Percentiles rank a stretch among this genome's conserved stretches.
Evolutionary conservation across 92 coral and sea anemone species (phyloP).

Genomic region (Virgularia gustaviana): DNA sequence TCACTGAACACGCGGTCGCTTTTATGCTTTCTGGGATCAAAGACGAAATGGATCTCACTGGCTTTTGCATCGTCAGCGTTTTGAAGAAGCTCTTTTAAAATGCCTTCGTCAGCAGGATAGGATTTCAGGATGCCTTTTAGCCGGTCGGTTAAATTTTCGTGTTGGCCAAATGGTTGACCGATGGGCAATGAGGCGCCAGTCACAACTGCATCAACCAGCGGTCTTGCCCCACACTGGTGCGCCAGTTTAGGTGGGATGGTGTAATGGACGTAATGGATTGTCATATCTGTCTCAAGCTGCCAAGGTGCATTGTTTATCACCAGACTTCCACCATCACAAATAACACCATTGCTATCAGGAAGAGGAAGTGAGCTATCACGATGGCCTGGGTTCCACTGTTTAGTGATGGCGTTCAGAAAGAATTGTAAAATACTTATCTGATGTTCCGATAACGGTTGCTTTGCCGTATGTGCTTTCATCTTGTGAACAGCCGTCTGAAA

Average conservation of each 20-base stretch:
- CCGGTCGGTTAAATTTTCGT: slow-evolving; percentile 76
- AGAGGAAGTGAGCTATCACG: slow-evolving; percentile 50
- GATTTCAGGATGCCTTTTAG: slow-evolving; percentile 62
- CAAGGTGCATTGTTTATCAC: slow-evolving; percentile 83
- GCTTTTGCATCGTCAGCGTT: slow-evolving; percentile 93
- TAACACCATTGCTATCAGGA: slow-evolving; percentile 52
- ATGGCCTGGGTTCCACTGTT: too few species aligned
- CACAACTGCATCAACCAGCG: slow-evolving; percentile 57
- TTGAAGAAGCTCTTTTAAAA: slow-evolving; percentile 85
- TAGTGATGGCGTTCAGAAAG: slow-evolving; percentile 13
- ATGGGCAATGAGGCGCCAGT: slow-evolving; percentile 57
- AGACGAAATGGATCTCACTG: slow-evolving; percentile 74
- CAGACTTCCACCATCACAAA: slow-evolving; percentile 53
- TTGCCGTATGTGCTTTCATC: slow-evolving; percentile 23
- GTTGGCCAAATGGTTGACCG: slow-evolving; percentile 77
- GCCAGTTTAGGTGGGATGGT: slow-evolving; percentile 59
- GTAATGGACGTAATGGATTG: slow-evolving; percentile 54
- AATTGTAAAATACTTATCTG: slow-evolving; percentile 18
- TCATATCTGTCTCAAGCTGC: slow-evolving; percentile 41
- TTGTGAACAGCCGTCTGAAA: slow-evolving; percentile 34
- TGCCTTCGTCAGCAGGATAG: slow-evolving; percentile 78
- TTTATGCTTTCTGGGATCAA: slow-evolving; percentile 68
- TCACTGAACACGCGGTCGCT: slow-evolving; percentile 55
- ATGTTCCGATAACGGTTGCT: not conserved
- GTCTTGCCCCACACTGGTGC: slow-evolving; percentile 62